Percentiles rank a stretch among this genome's conserved stretches.
Evolutionary conservation across 2,888 invertebrate genomes (phyloP).

Genomic region (Neocrepidodera transversa): DNA sequence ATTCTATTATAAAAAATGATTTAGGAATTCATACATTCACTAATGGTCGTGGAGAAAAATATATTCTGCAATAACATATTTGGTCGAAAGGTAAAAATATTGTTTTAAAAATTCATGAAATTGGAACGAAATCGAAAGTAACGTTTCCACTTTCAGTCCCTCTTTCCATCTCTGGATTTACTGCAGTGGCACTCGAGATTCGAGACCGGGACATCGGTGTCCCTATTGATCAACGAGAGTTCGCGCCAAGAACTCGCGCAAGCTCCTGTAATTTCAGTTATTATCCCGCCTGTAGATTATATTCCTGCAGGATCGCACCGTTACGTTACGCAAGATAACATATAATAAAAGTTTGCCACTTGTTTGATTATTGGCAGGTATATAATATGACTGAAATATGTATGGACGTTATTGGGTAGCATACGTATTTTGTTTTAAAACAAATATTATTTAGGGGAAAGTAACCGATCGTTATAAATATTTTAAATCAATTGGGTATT

Average conservation of each 20-base stretch:
- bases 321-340: conserved; percentile 23
- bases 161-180: conserved; percentile 22
- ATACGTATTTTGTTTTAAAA: too few relatives aligned
- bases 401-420: too few relatives aligned
- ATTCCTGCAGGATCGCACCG: conserved; percentile 32
- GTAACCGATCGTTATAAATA: too few relatives aligned
- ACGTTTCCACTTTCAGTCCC: neutral
- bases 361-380: conserved; percentile 34
- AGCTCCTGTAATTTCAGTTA: conserved; percentile 40
- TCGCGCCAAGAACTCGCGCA: conserved; percentile 54
- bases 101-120: neutral
- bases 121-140: neutral
- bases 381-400: too few relatives aligned
- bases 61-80: too few relatives aligned
- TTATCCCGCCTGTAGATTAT: conserved; percentile 34
- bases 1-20: too few relatives aligned
- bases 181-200: conserved; percentile 53
- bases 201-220: conserved; percentile 52
- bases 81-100: too few relatives aligned
- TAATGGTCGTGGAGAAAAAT: too few relatives aligned
- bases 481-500: too few relatives aligned
- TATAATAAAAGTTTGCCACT: conserved; percentile 26
- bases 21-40: too few relatives aligned
- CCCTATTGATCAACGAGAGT: conserved; percentile 52
- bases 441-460: too few relatives aligned